Evolutionary conservation across 2,113 vertebrate genomes (phyloP).

Genomic region (Cariama cristata): DNA sequence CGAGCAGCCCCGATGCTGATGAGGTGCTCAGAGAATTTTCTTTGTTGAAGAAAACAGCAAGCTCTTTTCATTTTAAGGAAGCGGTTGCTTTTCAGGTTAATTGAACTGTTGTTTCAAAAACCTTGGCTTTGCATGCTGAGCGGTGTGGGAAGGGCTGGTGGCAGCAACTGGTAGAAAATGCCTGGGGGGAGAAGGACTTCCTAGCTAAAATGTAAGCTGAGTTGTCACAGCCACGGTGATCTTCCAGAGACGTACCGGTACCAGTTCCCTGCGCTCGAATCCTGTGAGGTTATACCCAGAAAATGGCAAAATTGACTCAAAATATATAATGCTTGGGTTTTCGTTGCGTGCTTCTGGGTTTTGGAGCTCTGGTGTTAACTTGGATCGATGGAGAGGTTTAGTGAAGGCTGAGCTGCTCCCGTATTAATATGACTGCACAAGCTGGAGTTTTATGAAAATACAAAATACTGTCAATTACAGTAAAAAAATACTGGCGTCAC

Average conservation of each 20-base stretch:
- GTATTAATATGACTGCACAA: neutral
- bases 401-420: neutral
- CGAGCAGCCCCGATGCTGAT: neutral
- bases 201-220: neutral
- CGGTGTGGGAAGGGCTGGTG: neutral
- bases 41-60: neutral
- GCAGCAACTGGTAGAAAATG: neutral
- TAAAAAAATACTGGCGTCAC: neutral
- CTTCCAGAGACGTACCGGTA: neutral
- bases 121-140: neutral
- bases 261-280: neutral
- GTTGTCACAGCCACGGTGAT: neutral
- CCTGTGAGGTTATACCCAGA: neutral
- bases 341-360: neutral
- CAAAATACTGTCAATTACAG: neutral
- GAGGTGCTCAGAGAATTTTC: neutral
- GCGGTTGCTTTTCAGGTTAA: neutral
- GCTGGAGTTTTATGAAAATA: neutral
- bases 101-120: neutral
- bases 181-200: neutral
- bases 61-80: neutral
- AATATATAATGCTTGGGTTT: neutral
- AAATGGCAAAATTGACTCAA: neutral
- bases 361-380: neutral
- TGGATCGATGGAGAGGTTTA: neutral